Percentiles rank a stretch among this genome's conserved stretches.
These are phyloP conservation scores for Arnoldichthys spilopterus DNA, from an alignment of 2,797 vertebrate species.

Conservation along the genomic window DNA sequence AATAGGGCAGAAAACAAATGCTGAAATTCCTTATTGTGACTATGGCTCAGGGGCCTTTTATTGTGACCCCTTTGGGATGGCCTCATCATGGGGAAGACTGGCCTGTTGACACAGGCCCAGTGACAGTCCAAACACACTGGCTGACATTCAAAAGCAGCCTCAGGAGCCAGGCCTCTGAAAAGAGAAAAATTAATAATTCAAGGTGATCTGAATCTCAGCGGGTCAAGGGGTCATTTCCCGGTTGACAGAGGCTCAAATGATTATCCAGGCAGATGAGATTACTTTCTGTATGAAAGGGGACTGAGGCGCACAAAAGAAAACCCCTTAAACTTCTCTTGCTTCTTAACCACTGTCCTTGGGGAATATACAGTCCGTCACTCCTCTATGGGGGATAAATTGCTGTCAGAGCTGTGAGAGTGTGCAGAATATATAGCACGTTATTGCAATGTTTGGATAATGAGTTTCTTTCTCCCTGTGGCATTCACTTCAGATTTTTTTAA, in stretches of 20 bases:
- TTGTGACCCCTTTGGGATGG: conserved; percentile 25
- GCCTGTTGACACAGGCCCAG: conserved; percentile 47
- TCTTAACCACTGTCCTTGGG: conserved; percentile 63
- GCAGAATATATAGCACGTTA: conserved; percentile 47
- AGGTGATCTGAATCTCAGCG: conserved; percentile 64
- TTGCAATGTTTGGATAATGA: conserved; percentile 64
- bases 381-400: conserved; percentile 52
- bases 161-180: conserved; percentile 50
- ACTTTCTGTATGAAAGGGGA: conserved; percentile 64
- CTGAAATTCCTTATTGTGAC: conserved; percentile 9
- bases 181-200: conserved; percentile 66
- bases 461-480: conserved; percentile 56
- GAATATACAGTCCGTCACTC: conserved; percentile 51
- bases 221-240: conserved; percentile 56
- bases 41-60: background rate
- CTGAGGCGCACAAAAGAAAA: conserved; percentile 59
- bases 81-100: conserved; percentile 43
- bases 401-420: conserved; percentile 56
- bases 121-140: conserved; percentile 50
- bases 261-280: conserved; percentile 71
- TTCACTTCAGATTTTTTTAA: conserved; percentile 1
- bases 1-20: conserved; percentile 4
- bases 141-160: conserved; percentile 50
- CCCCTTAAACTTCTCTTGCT: conserved; percentile 52
- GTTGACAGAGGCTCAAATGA: conserved; percentile 58